Evolutionary conservation across 2,113 vertebrate genomes (phyloP), one percentile per base, ranked within the genome.

Genomic region (Pyrgilauda ruficollis): DNA sequence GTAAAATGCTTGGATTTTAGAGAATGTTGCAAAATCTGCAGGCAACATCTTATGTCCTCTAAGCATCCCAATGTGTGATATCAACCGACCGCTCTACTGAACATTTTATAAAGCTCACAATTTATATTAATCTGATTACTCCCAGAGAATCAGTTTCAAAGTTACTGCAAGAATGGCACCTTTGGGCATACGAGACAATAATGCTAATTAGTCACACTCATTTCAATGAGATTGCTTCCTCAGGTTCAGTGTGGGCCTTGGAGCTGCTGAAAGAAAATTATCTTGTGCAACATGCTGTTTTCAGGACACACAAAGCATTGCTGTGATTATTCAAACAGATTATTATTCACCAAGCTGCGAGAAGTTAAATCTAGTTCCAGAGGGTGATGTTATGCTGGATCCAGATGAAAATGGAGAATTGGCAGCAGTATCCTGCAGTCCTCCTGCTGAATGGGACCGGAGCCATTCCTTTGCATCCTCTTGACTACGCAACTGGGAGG

Each of bases 391-490:
- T 63, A 99, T 94, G 76, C 99, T 99, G 96, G 99, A 99, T 61
- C 99, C 98, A 8, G 99, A 99, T 20, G 99, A 99, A 95, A 99
- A 99, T 2, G 99, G 99, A 7, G 99, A 99, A 96, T 98, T 99
- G 91, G 97, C 97, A 85, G 97, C 98, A 0, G 98, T 99, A 55
- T 99, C 99, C 98, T 99, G 99, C 59, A 99, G 98, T 22, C 99
- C 99, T 22, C 99, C 98, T 19, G 99, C 98, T 49, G 99, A 99
- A 93, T 99, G 98, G 43, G 99, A 99, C 75, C 99, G 98, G 22
- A 99, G 98, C 99, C 99, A 99, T 96, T 99, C 99, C 89, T 99
- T 99, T 12, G 98, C 98, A 41, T 99, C 99, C 55, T 99, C 99
- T 18, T 99, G 99, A 23, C 97, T 96, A n/a, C 99, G 98, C 72